A percentile compares a stretch with the other conserved stretches of the same genome.
Conservation (phyloP, 92 coral and sea anemone genomes). For the Parazoanthus darwini region DNA sequence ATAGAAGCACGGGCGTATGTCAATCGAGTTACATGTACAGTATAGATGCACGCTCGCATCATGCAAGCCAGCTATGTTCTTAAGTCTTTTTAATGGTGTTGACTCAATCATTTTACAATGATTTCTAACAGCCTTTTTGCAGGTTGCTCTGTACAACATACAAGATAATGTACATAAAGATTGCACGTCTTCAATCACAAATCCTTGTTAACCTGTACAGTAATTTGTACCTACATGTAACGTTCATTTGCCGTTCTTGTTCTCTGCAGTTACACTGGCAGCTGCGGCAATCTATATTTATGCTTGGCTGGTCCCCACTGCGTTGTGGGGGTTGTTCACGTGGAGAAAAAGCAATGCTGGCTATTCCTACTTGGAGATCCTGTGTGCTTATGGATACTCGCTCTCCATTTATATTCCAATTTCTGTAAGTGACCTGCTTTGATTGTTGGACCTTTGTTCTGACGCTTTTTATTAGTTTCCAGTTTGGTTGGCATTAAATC, state of each 20-base stretch:
- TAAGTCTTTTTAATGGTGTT: too few relatives aligned
- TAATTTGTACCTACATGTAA: too few relatives aligned
- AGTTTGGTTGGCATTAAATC: background rate
- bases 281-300: constrained; percentile 94
- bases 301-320: constrained; percentile 89
- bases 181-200: too few relatives aligned
- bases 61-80: too few relatives aligned
- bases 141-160: too few relatives aligned
- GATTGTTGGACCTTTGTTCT: background rate
- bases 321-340: constrained; percentile 80
- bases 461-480: background rate
- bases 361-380: constrained; percentile 92
- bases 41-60: too few relatives aligned
- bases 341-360: constrained; percentile 97
- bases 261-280: constrained; percentile 81
- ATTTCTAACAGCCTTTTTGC: too few relatives aligned
- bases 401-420: constrained; percentile 92
- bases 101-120: too few relatives aligned
- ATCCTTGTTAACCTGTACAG: too few relatives aligned
- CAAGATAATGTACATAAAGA: too few relatives aligned
- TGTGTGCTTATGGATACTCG: constrained; percentile 98
- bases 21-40: too few relatives aligned
- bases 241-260: background rate
- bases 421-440: constrained; percentile 69
- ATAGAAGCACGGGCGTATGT: too few relatives aligned